A percentile compares a stretch with the other conserved stretches of the same genome.
Evolutionary conservation across 2,113 vertebrate species (phyloP).

Genomic region (Gymnarchus niloticus): DNA sequence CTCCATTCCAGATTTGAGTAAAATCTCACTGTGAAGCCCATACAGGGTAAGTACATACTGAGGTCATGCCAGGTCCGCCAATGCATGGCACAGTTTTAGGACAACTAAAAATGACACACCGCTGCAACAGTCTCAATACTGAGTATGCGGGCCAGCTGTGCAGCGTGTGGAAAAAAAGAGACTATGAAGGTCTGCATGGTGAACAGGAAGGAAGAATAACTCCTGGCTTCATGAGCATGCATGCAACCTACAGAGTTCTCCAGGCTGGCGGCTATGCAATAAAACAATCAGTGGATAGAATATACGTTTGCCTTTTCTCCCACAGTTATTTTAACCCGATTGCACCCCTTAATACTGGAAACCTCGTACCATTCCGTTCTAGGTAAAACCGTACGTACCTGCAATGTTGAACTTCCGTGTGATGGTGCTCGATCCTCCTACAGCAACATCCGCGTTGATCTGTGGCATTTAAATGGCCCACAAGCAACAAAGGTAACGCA

Average conservation of each 20-base stretch:
- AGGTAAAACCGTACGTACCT: slow-evolving; percentile 5
- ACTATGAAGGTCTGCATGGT: not conserved
- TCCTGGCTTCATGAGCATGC: not conserved
- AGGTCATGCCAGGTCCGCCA: not conserved
- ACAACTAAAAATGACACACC: not conserved
- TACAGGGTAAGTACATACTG: not conserved
- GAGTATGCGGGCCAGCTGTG: not conserved
- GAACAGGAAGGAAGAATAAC: not conserved
- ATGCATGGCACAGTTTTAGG: not conserved
- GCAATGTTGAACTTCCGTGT: not conserved
- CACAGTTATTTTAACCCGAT: not conserved
- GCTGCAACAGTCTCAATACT: not conserved
- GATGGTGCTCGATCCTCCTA: not conserved
- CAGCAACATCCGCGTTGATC: not conserved
- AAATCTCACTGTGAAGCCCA: not conserved
- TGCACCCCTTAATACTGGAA: too few relatives aligned
- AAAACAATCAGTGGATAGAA: not conserved
- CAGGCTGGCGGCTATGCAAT: not conserved
- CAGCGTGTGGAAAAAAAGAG: not conserved
- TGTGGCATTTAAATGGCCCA: not conserved
- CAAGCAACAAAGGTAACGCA: not conserved
- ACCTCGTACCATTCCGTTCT: not conserved
- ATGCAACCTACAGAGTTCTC: not conserved
- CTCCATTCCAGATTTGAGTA: not conserved
- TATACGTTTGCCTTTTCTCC: not conserved